phyloP scores from a whole-genome alignment of 2,113 vertebrate species.

The Cinclus mexicanus region DNA sequence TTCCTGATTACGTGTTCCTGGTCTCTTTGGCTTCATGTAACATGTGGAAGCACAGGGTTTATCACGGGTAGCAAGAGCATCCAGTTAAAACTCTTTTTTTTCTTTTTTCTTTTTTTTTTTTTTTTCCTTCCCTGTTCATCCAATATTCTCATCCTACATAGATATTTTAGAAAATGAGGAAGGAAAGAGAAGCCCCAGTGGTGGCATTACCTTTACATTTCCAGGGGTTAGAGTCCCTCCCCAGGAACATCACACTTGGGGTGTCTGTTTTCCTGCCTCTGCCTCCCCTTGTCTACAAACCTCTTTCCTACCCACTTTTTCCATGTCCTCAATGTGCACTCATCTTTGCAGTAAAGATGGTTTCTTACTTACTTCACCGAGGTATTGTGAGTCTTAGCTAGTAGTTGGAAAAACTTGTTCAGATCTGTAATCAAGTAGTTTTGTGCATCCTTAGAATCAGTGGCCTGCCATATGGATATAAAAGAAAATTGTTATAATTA shows the following conservation, averaged over 20 bases:
- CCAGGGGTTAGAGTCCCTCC: neutral
- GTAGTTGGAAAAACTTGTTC: conserved; percentile 28
- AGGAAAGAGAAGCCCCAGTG: neutral
- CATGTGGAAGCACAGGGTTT: neutral
- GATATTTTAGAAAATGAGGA: neutral
- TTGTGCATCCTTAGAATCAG: conserved; percentile 20
- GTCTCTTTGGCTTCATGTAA: neutral
- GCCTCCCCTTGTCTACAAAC: neutral
- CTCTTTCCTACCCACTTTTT: neutral
- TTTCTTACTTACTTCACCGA: neutral
- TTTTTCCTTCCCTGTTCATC: neutral
- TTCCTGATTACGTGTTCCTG: neutral
- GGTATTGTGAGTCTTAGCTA: conserved; percentile 1
- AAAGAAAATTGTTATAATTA: conserved; percentile 62
- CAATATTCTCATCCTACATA: neutral
- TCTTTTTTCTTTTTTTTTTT: neutral
- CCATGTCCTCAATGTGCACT: neutral
- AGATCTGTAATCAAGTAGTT: conserved; percentile 48
- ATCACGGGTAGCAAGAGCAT: neutral
- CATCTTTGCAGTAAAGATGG: neutral
- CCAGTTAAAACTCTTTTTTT: neutral
- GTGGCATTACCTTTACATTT: neutral
- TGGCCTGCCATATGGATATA: conserved; percentile 48
- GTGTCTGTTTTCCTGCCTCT: neutral
- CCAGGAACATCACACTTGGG: neutral